Conservation (phyloP, 2,888 invertebrate species). For the Eupsilia transversa region DNA sequence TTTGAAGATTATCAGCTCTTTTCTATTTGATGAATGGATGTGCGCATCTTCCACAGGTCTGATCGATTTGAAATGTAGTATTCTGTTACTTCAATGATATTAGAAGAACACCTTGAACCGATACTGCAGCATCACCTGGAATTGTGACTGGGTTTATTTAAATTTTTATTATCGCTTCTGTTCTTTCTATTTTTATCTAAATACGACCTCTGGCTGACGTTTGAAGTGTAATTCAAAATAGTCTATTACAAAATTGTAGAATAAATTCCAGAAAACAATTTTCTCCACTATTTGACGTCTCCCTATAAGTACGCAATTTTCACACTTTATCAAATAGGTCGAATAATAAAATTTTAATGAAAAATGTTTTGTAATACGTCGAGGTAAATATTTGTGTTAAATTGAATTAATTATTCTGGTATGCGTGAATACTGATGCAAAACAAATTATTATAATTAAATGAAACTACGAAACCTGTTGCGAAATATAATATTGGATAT, state of each 20-base stretch:
- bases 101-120: too few relatives aligned
- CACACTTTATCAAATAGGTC: background rate
- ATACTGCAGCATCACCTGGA: too few relatives aligned
- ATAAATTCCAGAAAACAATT: background rate
- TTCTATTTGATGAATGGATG: too few relatives aligned
- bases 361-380: background rate
- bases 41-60: too few relatives aligned
- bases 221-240: background rate
- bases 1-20: too few relatives aligned
- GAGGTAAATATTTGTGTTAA: background rate
- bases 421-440: background rate
- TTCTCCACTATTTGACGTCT: background rate
- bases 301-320: background rate
- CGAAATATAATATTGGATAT: background rate
- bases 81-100: too few relatives aligned
- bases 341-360: background rate
- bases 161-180: background rate
- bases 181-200: background rate
- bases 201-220: background rate
- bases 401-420: constrained; percentile 21
- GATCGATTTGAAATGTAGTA: too few relatives aligned
- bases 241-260: background rate
- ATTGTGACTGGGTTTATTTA: too few relatives aligned
- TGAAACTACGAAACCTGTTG: background rate
- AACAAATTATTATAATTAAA: background rate